Conservation (phyloP, 2,113 vertebrate genomes). For the Odobenus rosmarus region DNA sequence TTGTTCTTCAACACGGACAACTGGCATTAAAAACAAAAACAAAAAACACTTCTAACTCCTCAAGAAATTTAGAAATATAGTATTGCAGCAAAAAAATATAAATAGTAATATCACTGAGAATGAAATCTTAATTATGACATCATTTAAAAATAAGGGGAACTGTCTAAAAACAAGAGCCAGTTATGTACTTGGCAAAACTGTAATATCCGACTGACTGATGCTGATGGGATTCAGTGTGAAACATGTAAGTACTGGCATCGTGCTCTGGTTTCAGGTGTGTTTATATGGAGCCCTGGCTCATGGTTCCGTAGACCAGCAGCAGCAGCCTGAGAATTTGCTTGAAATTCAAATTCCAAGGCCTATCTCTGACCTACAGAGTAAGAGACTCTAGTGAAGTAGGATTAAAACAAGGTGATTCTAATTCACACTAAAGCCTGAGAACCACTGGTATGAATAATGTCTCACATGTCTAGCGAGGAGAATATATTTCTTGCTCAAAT, state of each 20-base stretch:
- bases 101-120: neutral
- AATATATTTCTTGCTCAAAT: slow-evolving; percentile 31
- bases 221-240: neutral
- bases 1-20: neutral
- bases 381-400: neutral
- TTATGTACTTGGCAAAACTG: neutral
- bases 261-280: neutral
- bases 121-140: neutral
- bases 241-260: fast-evolving
- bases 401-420: neutral
- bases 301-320: neutral
- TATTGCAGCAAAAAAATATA: neutral
- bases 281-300: neutral
- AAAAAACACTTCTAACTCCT: neutral
- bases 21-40: neutral
- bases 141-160: neutral
- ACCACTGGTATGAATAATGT: neutral
- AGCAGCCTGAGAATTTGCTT: neutral
- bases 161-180: neutral
- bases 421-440: neutral
- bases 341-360: neutral
- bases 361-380: neutral
- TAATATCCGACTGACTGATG: neutral
- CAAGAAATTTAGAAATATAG: neutral
- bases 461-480: neutral